Percentiles rank a stretch among this genome's conserved stretches.
Conservation (phyloP, 1,140 invertebrate genomes). For the Patella vulgata region DNA sequence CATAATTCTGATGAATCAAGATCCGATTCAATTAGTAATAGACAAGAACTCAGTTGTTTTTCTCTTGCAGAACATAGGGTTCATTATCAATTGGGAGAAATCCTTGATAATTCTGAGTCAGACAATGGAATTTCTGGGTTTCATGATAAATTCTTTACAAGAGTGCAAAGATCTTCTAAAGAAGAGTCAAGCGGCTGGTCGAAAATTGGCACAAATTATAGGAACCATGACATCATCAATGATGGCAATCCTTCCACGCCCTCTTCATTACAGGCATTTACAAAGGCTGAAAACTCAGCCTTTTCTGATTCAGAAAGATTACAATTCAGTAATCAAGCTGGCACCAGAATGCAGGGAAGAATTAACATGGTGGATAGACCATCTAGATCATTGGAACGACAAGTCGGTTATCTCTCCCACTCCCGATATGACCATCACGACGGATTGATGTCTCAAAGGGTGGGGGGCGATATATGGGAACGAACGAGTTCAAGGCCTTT, state of each 20-base stretch:
- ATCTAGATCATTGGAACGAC: no score
- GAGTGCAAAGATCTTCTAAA: no score
- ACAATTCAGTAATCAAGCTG: no score
- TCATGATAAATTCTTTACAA: slow-evolving; percentile 16
- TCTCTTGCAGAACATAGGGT: slow-evolving; percentile 1
- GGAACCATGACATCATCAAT: no score
- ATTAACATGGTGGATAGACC: no score
- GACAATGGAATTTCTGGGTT: neutral
- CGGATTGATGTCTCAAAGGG: neutral
- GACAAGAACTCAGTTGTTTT: neutral
- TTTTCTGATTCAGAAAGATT: no score
- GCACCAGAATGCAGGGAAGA: no score
- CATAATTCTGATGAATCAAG: neutral
- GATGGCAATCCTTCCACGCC: no score
- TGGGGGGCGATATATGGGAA: neutral
- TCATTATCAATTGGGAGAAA: slow-evolving; percentile 7
- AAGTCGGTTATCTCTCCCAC: neutral
- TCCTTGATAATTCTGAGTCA: neutral
- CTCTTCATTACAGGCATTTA: no score
- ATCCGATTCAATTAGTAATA: neutral
- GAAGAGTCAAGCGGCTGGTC: no score
- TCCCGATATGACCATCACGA: slow-evolving; percentile 1
- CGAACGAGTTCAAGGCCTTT: neutral
- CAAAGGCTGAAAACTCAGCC: no score
- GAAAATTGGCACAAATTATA: no score